Conservation (phyloP, 2,113 vertebrate species). For the Pseudorasbora parva region DNA sequence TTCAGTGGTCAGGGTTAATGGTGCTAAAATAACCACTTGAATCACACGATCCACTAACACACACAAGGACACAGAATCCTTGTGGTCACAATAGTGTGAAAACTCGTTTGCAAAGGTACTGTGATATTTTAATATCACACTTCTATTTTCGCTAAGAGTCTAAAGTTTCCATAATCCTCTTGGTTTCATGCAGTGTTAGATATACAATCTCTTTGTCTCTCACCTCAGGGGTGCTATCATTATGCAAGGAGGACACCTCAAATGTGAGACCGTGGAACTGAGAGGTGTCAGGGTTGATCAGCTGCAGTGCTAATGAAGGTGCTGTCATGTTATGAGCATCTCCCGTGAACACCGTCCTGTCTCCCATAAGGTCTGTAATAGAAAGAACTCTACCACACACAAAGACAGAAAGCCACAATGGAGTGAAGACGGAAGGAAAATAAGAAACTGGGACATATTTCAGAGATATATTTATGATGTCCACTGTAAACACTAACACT, state of each 20-base stretch:
- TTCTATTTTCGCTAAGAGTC: slow-evolving; percentile 19
- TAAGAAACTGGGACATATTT: not conserved
- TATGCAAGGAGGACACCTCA: slow-evolving; percentile 68
- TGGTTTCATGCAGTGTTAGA: not conserved
- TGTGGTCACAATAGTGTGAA: not conserved
- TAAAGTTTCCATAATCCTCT: slow-evolving; percentile 8
- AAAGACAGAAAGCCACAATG: not conserved
- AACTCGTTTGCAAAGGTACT: not conserved
- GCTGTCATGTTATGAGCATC: slow-evolving; percentile 66
- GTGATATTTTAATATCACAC: slow-evolving; percentile 42
- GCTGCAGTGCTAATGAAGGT: slow-evolving; percentile 74
- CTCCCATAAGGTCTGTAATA: slow-evolving; percentile 78
- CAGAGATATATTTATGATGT: not conserved
- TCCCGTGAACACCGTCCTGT: slow-evolving; percentile 76
- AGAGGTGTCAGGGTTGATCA: slow-evolving; percentile 69
- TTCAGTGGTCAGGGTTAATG: not conserved
- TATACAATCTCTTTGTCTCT: slow-evolving; percentile 47
- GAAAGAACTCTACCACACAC: slow-evolving; percentile 77
- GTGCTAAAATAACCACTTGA: slow-evolving; percentile 28
- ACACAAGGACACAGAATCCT: slow-evolving; percentile 32
- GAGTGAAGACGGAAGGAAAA: not conserved
- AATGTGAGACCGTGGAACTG: slow-evolving; percentile 83
- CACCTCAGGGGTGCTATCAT: slow-evolving; percentile 75
- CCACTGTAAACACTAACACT: too few species aligned
- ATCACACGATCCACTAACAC: not conserved